These are phyloP conservation scores for Pangasius krempfi DNA, from an alignment of 2,797 vertebrate genomes.

Conservation along the genomic window DNA sequence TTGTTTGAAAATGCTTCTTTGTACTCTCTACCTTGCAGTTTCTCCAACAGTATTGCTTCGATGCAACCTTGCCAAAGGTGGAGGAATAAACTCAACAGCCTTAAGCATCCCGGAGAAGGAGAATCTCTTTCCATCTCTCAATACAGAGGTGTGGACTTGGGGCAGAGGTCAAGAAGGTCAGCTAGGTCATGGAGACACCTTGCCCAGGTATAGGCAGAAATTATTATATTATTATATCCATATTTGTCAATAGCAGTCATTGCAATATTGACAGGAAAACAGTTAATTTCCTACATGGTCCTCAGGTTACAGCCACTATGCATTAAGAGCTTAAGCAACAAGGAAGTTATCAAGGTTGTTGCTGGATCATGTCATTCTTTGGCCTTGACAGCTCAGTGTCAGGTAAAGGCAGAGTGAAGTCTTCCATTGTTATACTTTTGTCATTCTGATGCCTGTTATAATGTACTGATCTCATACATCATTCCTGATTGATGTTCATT, in stretches of 20 bases:
- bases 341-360: constrained; percentile 89
- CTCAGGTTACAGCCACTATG: constrained; percentile 92
- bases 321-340: constrained; percentile 88
- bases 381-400: constrained; percentile 90
- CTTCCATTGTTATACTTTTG: not conserved
- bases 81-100: constrained; percentile 76
- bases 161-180: constrained; percentile 95
- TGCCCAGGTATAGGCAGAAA: constrained; percentile 80
- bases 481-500: not conserved
- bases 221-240: not conserved
- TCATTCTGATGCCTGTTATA: not conserved
- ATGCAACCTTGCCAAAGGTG: constrained; percentile 69
- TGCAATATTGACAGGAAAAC: not conserved
- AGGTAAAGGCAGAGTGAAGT: constrained; percentile 76
- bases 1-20: not conserved
- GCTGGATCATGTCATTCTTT: constrained; percentile 92
- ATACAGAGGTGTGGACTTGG: constrained; percentile 98
- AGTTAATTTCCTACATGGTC: constrained; percentile 1
- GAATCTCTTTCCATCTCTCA: constrained; percentile 79
- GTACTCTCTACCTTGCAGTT: constrained; percentile 62
- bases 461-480: not conserved
- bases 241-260: not conserved
- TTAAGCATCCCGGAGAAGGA: constrained; percentile 69
- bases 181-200: constrained; percentile 91
- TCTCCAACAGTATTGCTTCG: constrained; percentile 78